Conservation (phyloP, 2,797 vertebrate genomes). For the Trachurus trachurus region DNA sequence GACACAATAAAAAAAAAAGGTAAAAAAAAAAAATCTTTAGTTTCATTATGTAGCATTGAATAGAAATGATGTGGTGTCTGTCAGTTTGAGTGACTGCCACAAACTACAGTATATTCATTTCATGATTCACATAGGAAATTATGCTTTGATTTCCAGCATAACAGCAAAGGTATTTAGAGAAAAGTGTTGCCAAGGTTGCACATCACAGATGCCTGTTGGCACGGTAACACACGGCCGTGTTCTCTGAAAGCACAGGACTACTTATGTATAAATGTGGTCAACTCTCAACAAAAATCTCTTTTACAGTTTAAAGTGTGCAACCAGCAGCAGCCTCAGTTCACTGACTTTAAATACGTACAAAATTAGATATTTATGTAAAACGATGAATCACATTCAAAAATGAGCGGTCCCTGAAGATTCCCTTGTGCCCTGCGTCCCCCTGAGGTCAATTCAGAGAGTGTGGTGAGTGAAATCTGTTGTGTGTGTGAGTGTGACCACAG, state of each 20-base stretch:
- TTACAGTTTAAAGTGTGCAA: conserved; percentile 30
- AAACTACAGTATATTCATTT: conserved; percentile 1
- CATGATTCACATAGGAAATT: conserved; percentile 15
- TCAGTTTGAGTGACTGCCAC: too few species aligned
- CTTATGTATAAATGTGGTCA: conserved; percentile 3
- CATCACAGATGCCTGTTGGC: conserved; percentile 27
- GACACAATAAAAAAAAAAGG: neutral
- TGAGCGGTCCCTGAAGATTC: conserved; percentile 48
- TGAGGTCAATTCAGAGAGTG: conserved; percentile 38
- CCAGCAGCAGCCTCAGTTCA: conserved; percentile 18
- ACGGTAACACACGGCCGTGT: conserved; percentile 20
- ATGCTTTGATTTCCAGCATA: conserved; percentile 30
- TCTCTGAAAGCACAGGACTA: conserved; percentile 4
- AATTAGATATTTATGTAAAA: conserved; percentile 12
- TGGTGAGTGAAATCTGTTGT: neutral
- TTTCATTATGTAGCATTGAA: neutral
- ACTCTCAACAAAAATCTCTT: neutral
- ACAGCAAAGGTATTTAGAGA: conserved; percentile 36
- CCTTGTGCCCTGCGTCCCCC: conserved; percentile 26
- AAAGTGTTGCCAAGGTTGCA: conserved; percentile 3
- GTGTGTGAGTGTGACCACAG: neutral
- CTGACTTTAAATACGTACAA: conserved; percentile 7
- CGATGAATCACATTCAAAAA: neutral
- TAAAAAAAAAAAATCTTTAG: neutral
- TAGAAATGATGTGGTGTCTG: neutral